phyloP scores from a whole-genome alignment of 2,797 vertebrate genomes.

The Cuniculus paca region DNA sequence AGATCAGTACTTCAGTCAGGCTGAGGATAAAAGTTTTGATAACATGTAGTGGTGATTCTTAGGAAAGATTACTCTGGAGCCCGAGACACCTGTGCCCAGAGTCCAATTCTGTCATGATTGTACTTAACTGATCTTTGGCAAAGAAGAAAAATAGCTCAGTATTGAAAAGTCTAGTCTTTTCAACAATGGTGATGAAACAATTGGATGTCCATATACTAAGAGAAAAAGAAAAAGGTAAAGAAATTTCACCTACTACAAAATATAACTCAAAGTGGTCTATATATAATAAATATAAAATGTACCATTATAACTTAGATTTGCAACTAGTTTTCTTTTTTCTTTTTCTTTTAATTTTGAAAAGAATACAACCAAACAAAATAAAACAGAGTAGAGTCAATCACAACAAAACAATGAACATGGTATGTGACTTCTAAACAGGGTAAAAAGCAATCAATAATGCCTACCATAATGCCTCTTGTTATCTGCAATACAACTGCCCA shows the following conservation, averaged over 20 bases:
- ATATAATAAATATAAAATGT: neutral
- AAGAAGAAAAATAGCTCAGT: neutral
- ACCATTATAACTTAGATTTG: neutral
- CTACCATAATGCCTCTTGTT: too few relatives aligned
- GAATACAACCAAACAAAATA: too few relatives aligned
- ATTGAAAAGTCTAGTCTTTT: neutral
- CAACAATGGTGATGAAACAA: neutral
- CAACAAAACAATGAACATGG: too few relatives aligned
- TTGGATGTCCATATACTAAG: accelerated
- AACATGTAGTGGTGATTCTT: neutral
- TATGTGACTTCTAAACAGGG: too few relatives aligned
- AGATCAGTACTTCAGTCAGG: neutral
- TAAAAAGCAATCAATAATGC: too few relatives aligned
- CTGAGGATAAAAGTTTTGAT: neutral
- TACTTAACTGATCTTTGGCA: neutral
- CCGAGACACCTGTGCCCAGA: neutral
- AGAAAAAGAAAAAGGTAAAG: neutral
- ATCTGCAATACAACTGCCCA: too few relatives aligned
- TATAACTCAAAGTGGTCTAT: neutral
- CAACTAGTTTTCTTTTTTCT: too few relatives aligned
- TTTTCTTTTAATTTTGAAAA: too few relatives aligned
- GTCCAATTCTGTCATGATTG: neutral
- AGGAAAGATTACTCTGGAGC: neutral
- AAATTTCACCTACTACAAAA: neutral
- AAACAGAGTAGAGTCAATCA: too few relatives aligned